Evolutionary conservation across 2,113 vertebrate species (phyloP).

Genomic region (Petaurus breviceps): DNA sequence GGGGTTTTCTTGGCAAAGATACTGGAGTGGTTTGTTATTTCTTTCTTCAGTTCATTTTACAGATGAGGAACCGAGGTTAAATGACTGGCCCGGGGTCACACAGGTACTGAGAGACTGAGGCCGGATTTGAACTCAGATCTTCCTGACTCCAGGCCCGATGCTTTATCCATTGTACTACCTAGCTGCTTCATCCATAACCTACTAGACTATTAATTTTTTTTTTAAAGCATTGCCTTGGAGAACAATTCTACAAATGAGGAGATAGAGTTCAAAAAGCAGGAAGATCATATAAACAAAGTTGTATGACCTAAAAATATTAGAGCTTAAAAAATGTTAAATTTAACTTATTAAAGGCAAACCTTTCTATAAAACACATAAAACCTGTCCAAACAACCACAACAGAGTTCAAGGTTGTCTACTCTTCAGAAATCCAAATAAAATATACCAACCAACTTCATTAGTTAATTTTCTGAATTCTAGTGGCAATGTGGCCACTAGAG

Average conservation of each 20-base stretch:
- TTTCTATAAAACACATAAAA: not conserved
- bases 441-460: not conserved
- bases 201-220: not conserved
- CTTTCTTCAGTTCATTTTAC: not conserved
- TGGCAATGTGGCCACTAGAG: not conserved
- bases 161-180: not conserved
- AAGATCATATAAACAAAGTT: not conserved
- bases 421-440: conserved; percentile 48
- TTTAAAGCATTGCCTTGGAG: not conserved
- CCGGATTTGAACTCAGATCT: not conserved
- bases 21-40: not conserved
- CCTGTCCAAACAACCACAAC: not conserved
- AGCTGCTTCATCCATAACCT: not conserved
- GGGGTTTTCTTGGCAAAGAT: not conserved
- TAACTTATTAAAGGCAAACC: conserved; percentile 12
- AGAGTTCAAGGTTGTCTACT: conserved; percentile 38
- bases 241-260: not conserved
- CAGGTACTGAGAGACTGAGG: not conserved
- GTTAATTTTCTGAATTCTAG: not conserved
- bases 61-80: not conserved
- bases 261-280: not conserved
- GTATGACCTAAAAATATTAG: not conserved
- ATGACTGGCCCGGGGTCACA: not conserved
- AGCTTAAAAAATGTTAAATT: conserved; percentile 6
- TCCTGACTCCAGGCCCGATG: not conserved